A percentile compares a stretch with the other conserved stretches of the same genome.
Evolutionary conservation across 2,113 vertebrate species (phyloP).

Genomic region (Paedocypris sp.): DNA sequence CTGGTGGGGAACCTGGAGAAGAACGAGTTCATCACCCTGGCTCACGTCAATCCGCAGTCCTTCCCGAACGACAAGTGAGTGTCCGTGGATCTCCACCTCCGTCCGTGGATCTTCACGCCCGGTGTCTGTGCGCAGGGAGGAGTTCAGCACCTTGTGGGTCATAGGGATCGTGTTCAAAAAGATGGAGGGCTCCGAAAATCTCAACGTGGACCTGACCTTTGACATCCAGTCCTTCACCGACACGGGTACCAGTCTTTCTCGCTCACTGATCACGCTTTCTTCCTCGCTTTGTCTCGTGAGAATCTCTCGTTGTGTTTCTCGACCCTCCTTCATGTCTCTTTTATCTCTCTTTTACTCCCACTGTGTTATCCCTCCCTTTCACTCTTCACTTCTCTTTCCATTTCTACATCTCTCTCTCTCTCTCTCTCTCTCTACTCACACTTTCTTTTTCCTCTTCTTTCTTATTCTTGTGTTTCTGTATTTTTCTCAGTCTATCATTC

Average conservation of each 20-base stretch:
- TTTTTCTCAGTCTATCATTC: too few relatives aligned
- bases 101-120: neutral
- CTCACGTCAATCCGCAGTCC: slow-evolving; percentile 75
- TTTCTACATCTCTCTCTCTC: too few relatives aligned
- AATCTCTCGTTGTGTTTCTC: too few relatives aligned
- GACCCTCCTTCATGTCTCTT: too few relatives aligned
- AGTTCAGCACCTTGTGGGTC: slow-evolving; percentile 81
- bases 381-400: too few relatives aligned
- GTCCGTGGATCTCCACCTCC: neutral
- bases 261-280: neutral
- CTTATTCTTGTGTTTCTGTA: too few relatives aligned
- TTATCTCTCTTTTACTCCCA: too few relatives aligned
- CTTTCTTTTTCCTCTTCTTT: too few relatives aligned
- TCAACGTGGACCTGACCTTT: slow-evolving; percentile 79
- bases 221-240: slow-evolving; percentile 82
- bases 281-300: too few relatives aligned
- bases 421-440: too few relatives aligned
- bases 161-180: slow-evolving; percentile 83
- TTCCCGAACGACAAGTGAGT: slow-evolving; percentile 76
- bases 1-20: slow-evolving; percentile 79
- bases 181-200: slow-evolving; percentile 77
- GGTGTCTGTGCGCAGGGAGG: slow-evolving; percentile 58
- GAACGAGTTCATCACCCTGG: slow-evolving; percentile 75
- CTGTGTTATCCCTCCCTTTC: too few relatives aligned
- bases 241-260: slow-evolving; percentile 58